These are phyloP conservation scores for Xiphorhynchus erythropygius DNA, from an alignment of 2,797 vertebrate genomes.

Conservation along the genomic window DNA sequence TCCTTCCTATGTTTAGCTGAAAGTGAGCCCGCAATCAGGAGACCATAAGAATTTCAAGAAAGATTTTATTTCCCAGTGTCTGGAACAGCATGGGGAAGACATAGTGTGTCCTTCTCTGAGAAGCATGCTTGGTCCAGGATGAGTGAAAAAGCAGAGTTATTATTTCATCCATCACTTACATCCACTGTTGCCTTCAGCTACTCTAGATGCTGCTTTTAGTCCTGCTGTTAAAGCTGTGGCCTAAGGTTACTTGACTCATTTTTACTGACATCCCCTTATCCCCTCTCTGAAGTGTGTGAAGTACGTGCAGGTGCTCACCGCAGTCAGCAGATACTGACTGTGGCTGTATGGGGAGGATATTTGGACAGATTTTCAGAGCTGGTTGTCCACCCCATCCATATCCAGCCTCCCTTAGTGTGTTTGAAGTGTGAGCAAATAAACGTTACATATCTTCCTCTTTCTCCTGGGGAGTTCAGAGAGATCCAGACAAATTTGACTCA, in stretches of 20 bases:
- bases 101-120: background rate
- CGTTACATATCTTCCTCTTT: accelerated
- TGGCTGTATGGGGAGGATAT: background rate
- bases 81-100: background rate
- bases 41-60: background rate
- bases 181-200: background rate
- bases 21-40: background rate
- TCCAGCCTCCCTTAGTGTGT: background rate
- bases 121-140: background rate
- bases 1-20: background rate
- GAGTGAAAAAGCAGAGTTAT: background rate
- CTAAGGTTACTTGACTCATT: background rate
- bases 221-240: background rate
- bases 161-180: background rate
- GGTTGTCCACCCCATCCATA: background rate
- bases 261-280: background rate
- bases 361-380: background rate
- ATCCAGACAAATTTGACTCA: background rate
- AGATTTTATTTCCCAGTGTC: background rate
- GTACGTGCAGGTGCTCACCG: background rate
- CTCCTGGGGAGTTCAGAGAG: background rate
- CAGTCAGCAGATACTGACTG: background rate
- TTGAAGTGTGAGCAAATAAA: background rate
- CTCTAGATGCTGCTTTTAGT: background rate
- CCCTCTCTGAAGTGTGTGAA: background rate